These are phyloP conservation scores for Urocitellus parryii DNA, from an alignment of 2,113 vertebrate species.

Conservation along the genomic window DNA sequence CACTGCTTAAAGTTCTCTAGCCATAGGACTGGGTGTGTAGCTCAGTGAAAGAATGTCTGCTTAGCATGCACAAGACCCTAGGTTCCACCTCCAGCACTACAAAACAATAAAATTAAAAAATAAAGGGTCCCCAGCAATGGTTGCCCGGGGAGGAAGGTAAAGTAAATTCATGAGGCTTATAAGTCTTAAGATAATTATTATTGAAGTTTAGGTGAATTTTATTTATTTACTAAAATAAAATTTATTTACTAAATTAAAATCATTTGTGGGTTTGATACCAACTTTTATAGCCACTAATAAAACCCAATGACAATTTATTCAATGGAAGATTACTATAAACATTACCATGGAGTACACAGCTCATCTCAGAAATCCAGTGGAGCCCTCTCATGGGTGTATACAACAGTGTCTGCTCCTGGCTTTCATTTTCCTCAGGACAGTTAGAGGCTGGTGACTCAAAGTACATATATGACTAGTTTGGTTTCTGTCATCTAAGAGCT, in stretches of 20 bases:
- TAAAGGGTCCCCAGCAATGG: background rate
- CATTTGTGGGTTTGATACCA: constrained; percentile 10
- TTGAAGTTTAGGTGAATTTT: background rate
- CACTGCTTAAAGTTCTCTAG: background rate
- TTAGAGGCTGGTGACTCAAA: background rate
- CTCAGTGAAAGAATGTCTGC: background rate
- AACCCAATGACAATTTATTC: background rate
- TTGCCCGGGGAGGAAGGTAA: background rate
- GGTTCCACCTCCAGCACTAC: background rate
- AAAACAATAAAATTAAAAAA: no score
- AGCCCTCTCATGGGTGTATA: rapidly evolving
- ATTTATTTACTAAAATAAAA: background rate
- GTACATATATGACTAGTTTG: background rate
- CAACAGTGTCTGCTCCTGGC: background rate
- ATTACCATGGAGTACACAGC: background rate
- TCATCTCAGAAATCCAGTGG: background rate
- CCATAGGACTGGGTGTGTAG: background rate
- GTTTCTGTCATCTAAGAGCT: background rate
- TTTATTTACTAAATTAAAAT: background rate
- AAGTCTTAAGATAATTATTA: background rate
- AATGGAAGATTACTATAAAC: background rate
- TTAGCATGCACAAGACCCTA: background rate
- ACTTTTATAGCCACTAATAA: constrained; percentile 34
- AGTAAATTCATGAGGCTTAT: background rate
- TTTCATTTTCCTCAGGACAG: background rate